Evolutionary conservation across 2,797 vertebrate species (phyloP).

Genomic region (Sphaeramia orbicularis): DNA sequence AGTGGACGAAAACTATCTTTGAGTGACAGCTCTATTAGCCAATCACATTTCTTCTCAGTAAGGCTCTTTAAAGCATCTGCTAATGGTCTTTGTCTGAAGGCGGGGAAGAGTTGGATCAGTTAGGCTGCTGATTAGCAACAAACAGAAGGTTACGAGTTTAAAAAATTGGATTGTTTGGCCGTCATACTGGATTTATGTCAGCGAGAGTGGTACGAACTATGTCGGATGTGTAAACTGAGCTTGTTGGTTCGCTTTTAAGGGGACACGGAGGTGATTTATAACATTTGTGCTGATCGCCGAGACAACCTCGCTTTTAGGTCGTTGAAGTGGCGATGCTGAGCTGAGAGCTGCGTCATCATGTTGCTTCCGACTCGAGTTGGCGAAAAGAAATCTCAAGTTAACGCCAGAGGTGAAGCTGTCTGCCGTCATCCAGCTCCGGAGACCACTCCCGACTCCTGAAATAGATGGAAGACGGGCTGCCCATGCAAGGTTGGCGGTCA

Average conservation of each 20-base stretch:
- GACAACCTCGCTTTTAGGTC: slow-evolving; percentile 78
- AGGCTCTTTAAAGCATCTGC: slow-evolving; percentile 81
- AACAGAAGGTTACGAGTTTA: slow-evolving; percentile 90
- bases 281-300: slow-evolving; percentile 57
- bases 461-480: slow-evolving; percentile 59
- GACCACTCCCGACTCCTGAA: slow-evolving; percentile 67
- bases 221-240: slow-evolving; percentile 33
- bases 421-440: slow-evolving; percentile 53
- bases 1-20: slow-evolving; percentile 18
- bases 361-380: slow-evolving; percentile 84
- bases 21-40: slow-evolving; percentile 74
- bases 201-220: slow-evolving; percentile 35
- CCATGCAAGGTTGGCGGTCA: slow-evolving; percentile 44
- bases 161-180: slow-evolving; percentile 74
- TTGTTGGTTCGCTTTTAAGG: slow-evolving; percentile 52
- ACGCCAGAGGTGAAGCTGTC: slow-evolving; percentile 71
- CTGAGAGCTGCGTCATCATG: slow-evolving; percentile 86
- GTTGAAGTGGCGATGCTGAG: slow-evolving; percentile 82
- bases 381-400: slow-evolving; percentile 85
- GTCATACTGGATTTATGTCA: slow-evolving; percentile 57
- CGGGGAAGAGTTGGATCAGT: slow-evolving; percentile 72
- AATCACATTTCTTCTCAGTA: slow-evolving; percentile 64
- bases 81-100: slow-evolving; percentile 82
- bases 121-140: slow-evolving; percentile 85
- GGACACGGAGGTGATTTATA: slow-evolving; percentile 33